Percentiles rank a stretch among this genome's conserved stretches.
phyloP scores from a whole-genome alignment of 2,888 invertebrate genomes.

The Epirrhoe tristata region DNA sequence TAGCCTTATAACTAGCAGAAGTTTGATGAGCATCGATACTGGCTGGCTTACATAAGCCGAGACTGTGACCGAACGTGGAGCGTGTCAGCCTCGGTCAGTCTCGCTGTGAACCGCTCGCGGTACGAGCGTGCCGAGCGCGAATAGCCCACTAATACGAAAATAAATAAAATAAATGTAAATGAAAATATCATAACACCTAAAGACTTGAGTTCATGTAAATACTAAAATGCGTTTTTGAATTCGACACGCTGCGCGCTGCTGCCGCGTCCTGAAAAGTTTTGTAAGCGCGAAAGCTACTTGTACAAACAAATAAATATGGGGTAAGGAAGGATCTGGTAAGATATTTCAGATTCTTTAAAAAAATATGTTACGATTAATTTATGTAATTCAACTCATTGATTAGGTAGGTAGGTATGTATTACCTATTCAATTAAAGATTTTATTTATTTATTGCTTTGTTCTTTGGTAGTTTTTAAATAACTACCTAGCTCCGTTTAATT shows the following conservation, averaged over 20 bases:
- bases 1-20: conserved; percentile 25
- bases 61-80: conserved; percentile 41
- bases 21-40: conserved; percentile 40
- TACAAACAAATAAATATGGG: conserved; percentile 38
- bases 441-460: too few species aligned
- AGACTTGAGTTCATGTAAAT: conserved; percentile 1
- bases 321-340: conserved; percentile 6
- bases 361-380: too few species aligned
- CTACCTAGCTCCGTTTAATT: too few species aligned
- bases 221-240: not conserved
- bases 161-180: conserved; percentile 17
- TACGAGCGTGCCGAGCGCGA: conserved; percentile 58
- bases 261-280: conserved; percentile 54
- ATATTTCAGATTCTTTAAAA: too few species aligned
- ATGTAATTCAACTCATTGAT: too few species aligned
- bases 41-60: conserved; percentile 53
- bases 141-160: conserved; percentile 20
- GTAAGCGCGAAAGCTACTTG: conserved; percentile 56
- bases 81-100: conserved; percentile 64
- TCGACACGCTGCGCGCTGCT: conserved; percentile 19
- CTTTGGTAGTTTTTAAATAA: too few species aligned
- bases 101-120: conserved; percentile 63
- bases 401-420: too few species aligned
- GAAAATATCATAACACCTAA: conserved; percentile 26
- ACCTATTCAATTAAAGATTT: too few species aligned